Conservation (phyloP, 2,113 vertebrate genomes). For the Pampusana beccarii region DNA sequence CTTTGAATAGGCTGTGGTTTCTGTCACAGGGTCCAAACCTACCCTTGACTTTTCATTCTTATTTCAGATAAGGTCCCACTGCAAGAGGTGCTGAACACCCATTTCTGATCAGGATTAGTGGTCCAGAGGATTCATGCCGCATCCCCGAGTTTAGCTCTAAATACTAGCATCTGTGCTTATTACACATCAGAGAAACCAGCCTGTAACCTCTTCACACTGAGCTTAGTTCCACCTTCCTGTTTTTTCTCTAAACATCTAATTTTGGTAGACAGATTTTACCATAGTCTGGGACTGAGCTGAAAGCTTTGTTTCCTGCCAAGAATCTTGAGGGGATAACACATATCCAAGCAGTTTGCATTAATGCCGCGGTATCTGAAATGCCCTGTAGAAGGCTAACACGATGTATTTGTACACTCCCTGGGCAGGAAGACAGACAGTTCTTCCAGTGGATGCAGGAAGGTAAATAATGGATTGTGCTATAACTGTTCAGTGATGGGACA, state of each 20-base stretch:
- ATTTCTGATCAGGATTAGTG: background rate
- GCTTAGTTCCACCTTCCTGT: background rate
- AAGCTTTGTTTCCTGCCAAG: constrained; percentile 25
- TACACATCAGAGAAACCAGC: background rate
- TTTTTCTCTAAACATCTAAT: background rate
- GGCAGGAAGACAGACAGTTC: background rate
- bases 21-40: background rate
- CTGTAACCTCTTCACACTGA: background rate
- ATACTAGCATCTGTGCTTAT: background rate
- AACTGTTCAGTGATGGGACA: background rate
- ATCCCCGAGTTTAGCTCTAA: background rate
- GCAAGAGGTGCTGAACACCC: background rate
- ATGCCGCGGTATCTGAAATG: background rate
- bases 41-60: background rate
- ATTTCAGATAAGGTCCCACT: background rate
- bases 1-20: background rate
- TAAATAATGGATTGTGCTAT: background rate
- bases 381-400: background rate
- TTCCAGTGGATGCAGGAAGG: background rate
- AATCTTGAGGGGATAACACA: background rate
- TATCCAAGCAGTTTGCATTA: background rate
- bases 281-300: background rate
- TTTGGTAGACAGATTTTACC: background rate
- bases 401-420: background rate
- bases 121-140: background rate